A percentile compares a stretch with the other conserved stretches of the same genome.
These are phyloP conservation scores for Synanthedon vespiformis DNA, from an alignment of 2,888 invertebrate genomes.

Conservation along the genomic window DNA sequence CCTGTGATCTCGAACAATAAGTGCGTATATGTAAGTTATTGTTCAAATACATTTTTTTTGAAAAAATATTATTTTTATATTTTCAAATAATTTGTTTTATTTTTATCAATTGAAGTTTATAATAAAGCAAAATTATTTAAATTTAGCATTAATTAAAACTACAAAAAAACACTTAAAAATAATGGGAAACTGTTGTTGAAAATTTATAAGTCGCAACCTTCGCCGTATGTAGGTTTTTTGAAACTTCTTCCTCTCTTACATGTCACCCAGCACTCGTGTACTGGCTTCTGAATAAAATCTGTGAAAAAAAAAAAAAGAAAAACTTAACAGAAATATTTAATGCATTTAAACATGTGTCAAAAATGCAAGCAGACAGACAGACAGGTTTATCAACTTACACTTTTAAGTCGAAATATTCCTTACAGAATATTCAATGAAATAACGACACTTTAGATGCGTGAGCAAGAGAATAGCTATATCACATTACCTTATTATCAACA, in stretches of 20 bases:
- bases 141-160: neutral
- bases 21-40: conserved; percentile 58
- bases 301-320: conserved; percentile 8
- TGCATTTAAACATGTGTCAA: neutral
- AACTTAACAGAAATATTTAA: neutral
- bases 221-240: conserved; percentile 41
- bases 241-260: conserved; percentile 59
- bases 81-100: neutral
- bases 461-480: no score
- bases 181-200: neutral
- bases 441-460: no score
- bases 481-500: no score
- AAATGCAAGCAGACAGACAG: neutral
- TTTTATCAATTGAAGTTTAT: neutral
- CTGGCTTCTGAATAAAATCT: conserved; percentile 55
- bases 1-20: conserved; percentile 67
- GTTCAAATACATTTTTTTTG: conserved; percentile 23
- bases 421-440: no score
- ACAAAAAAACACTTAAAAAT: neutral
- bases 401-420: no score
- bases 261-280: conserved; percentile 59
- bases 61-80: conserved; percentile 11
- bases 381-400: no score
- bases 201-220: conserved; percentile 3
- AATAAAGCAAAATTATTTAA: no score